Evolutionary conservation across 2,113 vertebrate species (phyloP).

Genomic region (Mirounga angustirostris): DNA sequence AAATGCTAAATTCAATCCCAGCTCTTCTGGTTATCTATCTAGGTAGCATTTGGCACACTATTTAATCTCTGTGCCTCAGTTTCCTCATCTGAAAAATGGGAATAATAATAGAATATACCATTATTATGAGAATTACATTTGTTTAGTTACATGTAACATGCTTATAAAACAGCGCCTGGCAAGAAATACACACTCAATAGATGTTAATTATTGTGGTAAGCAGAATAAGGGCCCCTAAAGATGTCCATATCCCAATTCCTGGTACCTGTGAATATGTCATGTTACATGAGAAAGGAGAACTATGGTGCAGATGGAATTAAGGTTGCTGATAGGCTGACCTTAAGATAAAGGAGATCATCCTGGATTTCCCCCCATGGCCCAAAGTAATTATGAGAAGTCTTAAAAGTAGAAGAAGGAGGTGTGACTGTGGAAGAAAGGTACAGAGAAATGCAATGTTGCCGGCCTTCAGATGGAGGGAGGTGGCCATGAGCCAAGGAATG

Average conservation of each 20-base stretch:
- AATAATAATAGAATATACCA: neutral
- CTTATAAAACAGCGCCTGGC: neutral
- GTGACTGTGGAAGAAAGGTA: neutral
- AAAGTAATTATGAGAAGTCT: neutral
- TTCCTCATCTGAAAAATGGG: slow-evolving; percentile 24
- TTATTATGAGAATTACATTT: neutral
- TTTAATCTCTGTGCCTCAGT: neutral
- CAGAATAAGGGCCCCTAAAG: neutral
- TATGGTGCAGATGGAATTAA: neutral
- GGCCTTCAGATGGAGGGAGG: neutral
- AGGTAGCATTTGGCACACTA: neutral
- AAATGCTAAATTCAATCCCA: neutral
- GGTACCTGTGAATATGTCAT: neutral
- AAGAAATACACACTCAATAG: neutral
- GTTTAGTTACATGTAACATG: neutral
- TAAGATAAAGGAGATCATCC: neutral
- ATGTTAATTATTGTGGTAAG: neutral
- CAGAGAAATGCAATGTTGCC: neutral
- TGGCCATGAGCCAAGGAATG: neutral
- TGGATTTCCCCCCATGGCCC: neutral
- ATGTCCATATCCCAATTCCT: neutral
- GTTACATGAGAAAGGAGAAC: neutral
- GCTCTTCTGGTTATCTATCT: neutral
- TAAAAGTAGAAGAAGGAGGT: neutral
- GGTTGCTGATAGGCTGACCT: neutral